phyloP scores from a whole-genome alignment of 2,888 invertebrate species.

The Idaea aversata region DNA sequence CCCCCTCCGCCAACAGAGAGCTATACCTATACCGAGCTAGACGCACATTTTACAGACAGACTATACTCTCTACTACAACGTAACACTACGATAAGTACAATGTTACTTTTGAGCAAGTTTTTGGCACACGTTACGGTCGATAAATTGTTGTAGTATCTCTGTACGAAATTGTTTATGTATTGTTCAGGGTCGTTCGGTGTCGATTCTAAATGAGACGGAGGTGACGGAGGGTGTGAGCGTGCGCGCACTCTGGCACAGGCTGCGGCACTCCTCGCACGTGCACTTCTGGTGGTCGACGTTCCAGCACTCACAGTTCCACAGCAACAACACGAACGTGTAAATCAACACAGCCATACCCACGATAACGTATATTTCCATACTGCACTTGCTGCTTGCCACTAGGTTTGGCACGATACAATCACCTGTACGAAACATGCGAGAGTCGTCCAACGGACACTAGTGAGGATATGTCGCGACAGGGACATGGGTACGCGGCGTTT shows the following conservation, averaged over 20 bases:
- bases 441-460: constrained; percentile 19
- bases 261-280: constrained; percentile 65
- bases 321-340: constrained; percentile 55
- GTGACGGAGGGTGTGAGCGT: constrained; percentile 41
- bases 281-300: constrained; percentile 55
- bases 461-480: constrained; percentile 21
- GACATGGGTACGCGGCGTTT: constrained; percentile 41
- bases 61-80: neutral
- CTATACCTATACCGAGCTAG: constrained; percentile 18
- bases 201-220: constrained; percentile 61
- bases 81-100: neutral
- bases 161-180: neutral
- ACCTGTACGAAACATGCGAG: constrained; percentile 35
- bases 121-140: constrained; percentile 5
- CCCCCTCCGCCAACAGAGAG: constrained; percentile 21
- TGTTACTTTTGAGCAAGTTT: neutral
- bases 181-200: constrained; percentile 44
- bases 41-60: constrained; percentile 20
- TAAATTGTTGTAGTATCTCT: neutral
- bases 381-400: constrained; percentile 39
- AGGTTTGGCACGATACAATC: constrained; percentile 33
- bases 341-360: constrained; percentile 67
- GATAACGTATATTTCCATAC: constrained; percentile 69
- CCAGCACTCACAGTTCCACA: constrained; percentile 64
- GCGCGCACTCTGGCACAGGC: constrained; percentile 41